Base-by-base conservation (phyloP, 1,140 invertebrate species). In the Cylas formicarius region DNA sequence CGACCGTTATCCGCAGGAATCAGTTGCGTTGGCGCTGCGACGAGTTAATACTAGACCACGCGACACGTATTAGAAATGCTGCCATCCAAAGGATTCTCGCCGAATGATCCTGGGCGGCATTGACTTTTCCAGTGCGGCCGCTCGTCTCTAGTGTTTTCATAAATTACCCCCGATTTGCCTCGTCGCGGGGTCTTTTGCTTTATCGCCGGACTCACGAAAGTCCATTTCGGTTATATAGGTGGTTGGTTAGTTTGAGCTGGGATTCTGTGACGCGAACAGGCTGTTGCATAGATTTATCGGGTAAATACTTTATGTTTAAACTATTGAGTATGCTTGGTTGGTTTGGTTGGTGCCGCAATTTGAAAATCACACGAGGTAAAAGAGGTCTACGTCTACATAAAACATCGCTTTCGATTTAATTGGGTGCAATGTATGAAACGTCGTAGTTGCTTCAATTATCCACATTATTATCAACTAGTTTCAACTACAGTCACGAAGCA, bases 1-100 rank as follows among this genome's bases (percentile, higher is more conserved):
- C 41, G 32, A 44, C 24, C 41, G 41, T 18, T 27, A 18, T 26
- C 29, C 33, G 41, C 41, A 44, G 41, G 22, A 44, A 26, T 26
- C 31, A 35, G 31, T 24, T 35, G 41, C 41, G 32, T 44, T 21
- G 24, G n/a, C 21, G 5, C 19, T 44, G 41, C 41, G 32, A 26
- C 32, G 11, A 34, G 23, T 35, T 23, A 24, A 32, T 35, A 17
- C 11, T 9, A 21, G 14, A 44, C 34, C 41, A 44, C 31, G 41
- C 32, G 41, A 10, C 21, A 37, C 1, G 6, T 28, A 18, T 29
- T 40, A 16, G 34, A 24, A 44, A 44, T 44, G 41, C 34, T 31
- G 19, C 29, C 18, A 39, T 20, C 10, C 40, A 13, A 28, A 42
- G 40, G 29, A 33, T 33, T 31, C 18, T 14, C 20, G 16, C 24